Percentiles rank a stretch among this genome's conserved stretches.
Evolutionary conservation across 64 coral and sea anemone genomes (phyloP).

Genomic region (Astreopora myriophthalma): DNA sequence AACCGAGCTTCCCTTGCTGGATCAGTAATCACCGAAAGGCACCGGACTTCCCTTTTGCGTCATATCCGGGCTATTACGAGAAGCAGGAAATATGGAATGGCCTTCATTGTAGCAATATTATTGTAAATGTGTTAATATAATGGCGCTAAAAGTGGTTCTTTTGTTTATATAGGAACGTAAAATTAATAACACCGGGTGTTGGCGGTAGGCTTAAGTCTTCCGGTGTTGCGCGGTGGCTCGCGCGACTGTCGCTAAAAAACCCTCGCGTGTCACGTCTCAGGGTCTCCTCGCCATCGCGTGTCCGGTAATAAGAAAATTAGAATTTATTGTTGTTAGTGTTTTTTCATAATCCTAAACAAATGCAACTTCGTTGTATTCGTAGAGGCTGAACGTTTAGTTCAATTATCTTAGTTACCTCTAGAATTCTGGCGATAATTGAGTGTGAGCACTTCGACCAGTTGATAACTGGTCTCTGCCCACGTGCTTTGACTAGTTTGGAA

Average conservation of each 20-base stretch:
- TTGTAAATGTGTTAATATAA: conserved; percentile 1
- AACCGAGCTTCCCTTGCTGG: conserved; percentile 8
- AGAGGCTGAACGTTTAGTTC: background rate
- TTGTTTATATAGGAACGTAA: conserved; percentile 21
- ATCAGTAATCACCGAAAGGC: background rate
- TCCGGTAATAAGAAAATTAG: background rate
- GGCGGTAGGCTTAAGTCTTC: conserved; percentile 24
- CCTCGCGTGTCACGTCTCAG: background rate
- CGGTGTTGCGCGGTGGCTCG: background rate
- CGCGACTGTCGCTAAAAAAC: background rate
- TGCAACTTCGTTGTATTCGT: background rate
- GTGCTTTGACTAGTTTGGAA: background rate
- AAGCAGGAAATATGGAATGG: conserved; percentile 37
- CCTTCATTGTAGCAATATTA: conserved; percentile 24
- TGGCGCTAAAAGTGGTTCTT: background rate
- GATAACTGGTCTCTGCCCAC: background rate
- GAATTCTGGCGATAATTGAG: background rate
- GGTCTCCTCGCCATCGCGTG: background rate
- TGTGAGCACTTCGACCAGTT: no score
- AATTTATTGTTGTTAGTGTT: no score
- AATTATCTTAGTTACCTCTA: no score
- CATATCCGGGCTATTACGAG: conserved; percentile 27
- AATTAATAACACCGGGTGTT: background rate
- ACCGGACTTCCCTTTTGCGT: conserved; percentile 14
- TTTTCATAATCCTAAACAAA: background rate